Evolutionary conservation across 2,113 vertebrate genomes (phyloP).

Genomic region (Argyrosomus japonicus): DNA sequence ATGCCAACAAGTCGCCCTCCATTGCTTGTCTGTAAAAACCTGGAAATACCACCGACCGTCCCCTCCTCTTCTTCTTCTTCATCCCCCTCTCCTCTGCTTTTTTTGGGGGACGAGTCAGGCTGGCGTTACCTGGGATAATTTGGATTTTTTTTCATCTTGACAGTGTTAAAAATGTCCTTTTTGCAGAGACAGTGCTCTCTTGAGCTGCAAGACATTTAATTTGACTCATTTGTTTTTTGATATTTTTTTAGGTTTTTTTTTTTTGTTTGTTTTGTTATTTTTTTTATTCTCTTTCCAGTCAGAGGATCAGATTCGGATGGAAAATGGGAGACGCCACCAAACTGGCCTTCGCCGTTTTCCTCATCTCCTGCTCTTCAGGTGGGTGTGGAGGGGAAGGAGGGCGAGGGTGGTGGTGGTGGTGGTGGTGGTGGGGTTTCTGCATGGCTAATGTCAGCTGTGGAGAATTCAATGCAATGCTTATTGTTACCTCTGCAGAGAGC

Average conservation of each 20-base stretch:
- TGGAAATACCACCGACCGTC: conserved; percentile 66
- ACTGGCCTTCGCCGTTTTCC: conserved; percentile 98
- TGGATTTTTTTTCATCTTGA: conserved; percentile 51
- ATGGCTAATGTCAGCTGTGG: conserved; percentile 14
- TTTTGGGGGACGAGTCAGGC: not conserved
- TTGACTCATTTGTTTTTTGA: conserved; percentile 24
- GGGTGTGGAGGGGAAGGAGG: conserved; percentile 78
- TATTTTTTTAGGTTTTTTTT: not conserved
- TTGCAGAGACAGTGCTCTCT: conserved; percentile 57
- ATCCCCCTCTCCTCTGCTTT: not conserved
- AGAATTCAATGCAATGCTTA: conserved; percentile 3
- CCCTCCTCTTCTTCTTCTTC: conserved; percentile 30
- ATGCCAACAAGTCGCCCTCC: conserved; percentile 56
- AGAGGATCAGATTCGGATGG: conserved; percentile 79
- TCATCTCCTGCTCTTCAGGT: conserved; percentile 99
- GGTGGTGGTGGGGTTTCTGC: conserved; percentile 21
- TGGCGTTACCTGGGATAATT: conserved; percentile 63
- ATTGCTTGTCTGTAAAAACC: conserved; percentile 65
- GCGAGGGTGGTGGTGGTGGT: conserved; percentile 57
- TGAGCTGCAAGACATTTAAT: conserved; percentile 58
- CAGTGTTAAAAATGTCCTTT: conserved; percentile 58
- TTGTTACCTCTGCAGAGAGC: conserved; percentile 46
- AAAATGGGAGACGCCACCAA: conserved; percentile 99
- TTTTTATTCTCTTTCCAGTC: conserved; percentile 40
- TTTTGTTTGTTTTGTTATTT: conserved; percentile 7